phyloP scores from a whole-genome alignment of 2,113 vertebrate genomes.

The Takifugu bimaculatus region DNA sequence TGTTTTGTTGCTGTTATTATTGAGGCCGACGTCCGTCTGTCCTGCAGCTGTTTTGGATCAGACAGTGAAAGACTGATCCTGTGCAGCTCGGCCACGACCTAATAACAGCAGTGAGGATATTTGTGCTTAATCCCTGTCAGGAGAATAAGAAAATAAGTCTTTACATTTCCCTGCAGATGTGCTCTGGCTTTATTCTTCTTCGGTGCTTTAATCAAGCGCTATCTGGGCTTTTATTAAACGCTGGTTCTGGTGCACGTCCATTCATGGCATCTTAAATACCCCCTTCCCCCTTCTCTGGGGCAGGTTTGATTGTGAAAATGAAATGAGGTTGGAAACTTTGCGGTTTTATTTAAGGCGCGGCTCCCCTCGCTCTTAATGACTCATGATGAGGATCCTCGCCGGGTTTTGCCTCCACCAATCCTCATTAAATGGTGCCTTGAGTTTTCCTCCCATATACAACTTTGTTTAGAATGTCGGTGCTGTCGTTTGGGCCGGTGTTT shows the following conservation, averaged over 20 bases:
- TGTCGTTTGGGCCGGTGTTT: no score
- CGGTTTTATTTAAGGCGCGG: conserved; percentile 67
- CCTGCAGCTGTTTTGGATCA: conserved; percentile 31
- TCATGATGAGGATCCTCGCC: conserved; percentile 44
- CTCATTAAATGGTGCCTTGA: conserved; percentile 53
- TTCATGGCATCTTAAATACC: conserved; percentile 69
- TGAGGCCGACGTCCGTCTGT: conserved; percentile 30
- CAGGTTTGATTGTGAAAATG: conserved; percentile 70
- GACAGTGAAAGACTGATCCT: conserved; percentile 38
- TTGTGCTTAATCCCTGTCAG: conserved; percentile 62
- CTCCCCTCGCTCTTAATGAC: conserved; percentile 70
- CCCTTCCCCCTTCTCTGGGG: conserved; percentile 58
- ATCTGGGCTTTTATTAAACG: conserved; percentile 70
- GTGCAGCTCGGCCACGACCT: conserved; percentile 45
- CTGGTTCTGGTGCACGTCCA: conserved; percentile 58
- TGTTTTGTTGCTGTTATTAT: conserved; percentile 45
- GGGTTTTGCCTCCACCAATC: conserved; percentile 43
- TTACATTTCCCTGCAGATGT: conserved; percentile 62
- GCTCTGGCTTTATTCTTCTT: conserved; percentile 53
- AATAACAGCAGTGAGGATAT: conserved; percentile 52
- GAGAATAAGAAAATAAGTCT: conserved; percentile 52
- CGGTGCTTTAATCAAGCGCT: conserved; percentile 63
- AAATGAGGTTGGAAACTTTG: conserved; percentile 73
- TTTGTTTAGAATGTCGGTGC: conserved; percentile 16
- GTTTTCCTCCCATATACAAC: conserved; percentile 39